phyloP scores from a whole-genome alignment of 1,140 invertebrate species.

The Notospermus geniculatus region DNA sequence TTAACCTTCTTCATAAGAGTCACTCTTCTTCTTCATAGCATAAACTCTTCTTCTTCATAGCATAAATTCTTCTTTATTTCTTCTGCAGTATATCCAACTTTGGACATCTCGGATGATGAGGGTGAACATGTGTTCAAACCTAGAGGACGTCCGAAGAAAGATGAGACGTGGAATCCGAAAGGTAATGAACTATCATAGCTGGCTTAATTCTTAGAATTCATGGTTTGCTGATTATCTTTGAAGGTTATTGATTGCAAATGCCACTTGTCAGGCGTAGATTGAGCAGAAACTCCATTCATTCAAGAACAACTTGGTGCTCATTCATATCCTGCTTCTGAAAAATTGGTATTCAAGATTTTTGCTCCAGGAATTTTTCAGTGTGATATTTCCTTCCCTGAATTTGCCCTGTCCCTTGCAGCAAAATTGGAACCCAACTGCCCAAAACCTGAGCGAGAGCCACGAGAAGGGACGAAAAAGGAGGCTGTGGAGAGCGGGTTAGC shows the following conservation, averaged over 20 bases:
- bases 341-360: too few relatives aligned
- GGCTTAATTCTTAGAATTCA: too few relatives aligned
- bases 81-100: conserved; percentile 78
- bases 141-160: conserved; percentile 60
- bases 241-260: too few relatives aligned
- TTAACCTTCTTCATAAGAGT: not conserved
- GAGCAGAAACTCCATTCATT: too few relatives aligned
- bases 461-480: conserved; percentile 72
- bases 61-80: conserved; percentile 11
- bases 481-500: conserved; percentile 78
- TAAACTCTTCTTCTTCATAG: not conserved
- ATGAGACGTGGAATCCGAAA: conserved; percentile 79
- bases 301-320: too few relatives aligned
- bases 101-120: conserved; percentile 80
- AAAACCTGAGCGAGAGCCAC: conserved; percentile 63
- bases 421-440: conserved; percentile 33
- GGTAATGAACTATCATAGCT: too few relatives aligned
- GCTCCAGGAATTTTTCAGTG: too few relatives aligned
- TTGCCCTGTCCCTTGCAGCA: conserved; percentile 30
- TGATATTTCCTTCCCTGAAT: too few relatives aligned
- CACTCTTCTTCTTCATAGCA: too few relatives aligned
- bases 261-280: too few relatives aligned
- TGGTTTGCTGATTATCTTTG: too few relatives aligned
- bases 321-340: too few relatives aligned
- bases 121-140: conserved; percentile 63